phyloP scores from a whole-genome alignment of 2,113 vertebrate genomes.

The Eolophus roseicapilla region DNA sequence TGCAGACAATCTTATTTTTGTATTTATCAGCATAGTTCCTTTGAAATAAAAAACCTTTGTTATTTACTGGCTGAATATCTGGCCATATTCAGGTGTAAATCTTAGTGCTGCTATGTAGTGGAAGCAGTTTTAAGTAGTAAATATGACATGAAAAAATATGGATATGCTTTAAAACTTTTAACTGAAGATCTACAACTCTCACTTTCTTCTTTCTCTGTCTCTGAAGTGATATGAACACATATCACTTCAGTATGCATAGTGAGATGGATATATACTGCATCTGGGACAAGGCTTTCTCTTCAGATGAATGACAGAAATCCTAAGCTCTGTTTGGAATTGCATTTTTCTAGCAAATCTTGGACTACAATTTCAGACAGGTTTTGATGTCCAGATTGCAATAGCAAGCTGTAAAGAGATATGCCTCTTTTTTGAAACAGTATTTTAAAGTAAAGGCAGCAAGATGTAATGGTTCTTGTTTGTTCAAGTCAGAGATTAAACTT shows the following conservation, averaged over 20 bases:
- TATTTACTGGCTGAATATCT: neutral
- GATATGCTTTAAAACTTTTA: neutral
- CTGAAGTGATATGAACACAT: neutral
- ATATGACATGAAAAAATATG: neutral
- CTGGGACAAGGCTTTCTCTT: neutral
- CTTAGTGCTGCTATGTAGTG: neutral
- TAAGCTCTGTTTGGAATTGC: neutral
- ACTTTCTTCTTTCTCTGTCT: neutral
- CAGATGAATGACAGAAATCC: neutral
- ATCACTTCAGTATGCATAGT: neutral
- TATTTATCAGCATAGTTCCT: neutral
- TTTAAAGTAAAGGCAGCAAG: neutral
- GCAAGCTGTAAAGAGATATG: neutral
- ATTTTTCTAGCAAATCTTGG: neutral
- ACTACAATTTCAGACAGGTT: neutral
- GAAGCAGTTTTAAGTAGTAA: neutral
- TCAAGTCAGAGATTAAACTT: neutral
- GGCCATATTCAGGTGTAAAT: neutral
- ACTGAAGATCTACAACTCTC: neutral
- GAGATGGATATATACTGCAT: neutral
- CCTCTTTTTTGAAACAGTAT: neutral
- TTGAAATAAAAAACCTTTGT: neutral
- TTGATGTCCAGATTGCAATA: neutral
- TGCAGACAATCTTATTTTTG: neutral
- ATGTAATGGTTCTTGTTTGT: neutral